These are phyloP conservation scores for Tyrannus savana DNA, from an alignment of 2,113 vertebrate genomes.

Conservation along the genomic window DNA sequence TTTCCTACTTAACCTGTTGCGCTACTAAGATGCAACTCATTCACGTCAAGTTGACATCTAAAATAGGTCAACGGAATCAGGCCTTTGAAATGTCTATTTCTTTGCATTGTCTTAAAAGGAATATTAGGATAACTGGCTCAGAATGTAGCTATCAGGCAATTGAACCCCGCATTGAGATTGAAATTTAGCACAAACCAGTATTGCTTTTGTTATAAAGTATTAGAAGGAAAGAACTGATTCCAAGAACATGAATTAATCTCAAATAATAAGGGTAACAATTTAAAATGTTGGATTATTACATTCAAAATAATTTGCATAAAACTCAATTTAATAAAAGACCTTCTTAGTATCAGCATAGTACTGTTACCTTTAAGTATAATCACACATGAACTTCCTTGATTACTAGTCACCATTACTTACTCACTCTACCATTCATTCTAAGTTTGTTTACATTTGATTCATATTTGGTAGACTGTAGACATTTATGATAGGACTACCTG, in stretches of 20 bases:
- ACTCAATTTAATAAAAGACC: accelerated
- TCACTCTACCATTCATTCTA: background rate
- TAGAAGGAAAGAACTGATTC: background rate
- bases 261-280: background rate
- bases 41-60: slow-evolving; percentile 3
- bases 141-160: background rate
- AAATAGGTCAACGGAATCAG: background rate
- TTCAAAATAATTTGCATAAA: background rate
- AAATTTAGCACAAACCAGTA: background rate
- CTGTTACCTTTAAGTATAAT: background rate
- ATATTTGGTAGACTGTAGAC: background rate
- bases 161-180: background rate
- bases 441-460: background rate
- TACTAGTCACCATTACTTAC: background rate
- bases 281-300: background rate
- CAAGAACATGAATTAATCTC: background rate
- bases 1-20: background rate
- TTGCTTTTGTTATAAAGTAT: background rate
- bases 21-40: background rate
- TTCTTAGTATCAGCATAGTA: background rate
- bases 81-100: background rate
- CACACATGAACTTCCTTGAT: background rate
- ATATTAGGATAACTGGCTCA: background rate
- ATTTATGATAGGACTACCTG: background rate
- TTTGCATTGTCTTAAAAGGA: background rate